Evolutionary conservation across 2,888 invertebrate species (phyloP).

Genomic region (Pegoplata infirma): DNA sequence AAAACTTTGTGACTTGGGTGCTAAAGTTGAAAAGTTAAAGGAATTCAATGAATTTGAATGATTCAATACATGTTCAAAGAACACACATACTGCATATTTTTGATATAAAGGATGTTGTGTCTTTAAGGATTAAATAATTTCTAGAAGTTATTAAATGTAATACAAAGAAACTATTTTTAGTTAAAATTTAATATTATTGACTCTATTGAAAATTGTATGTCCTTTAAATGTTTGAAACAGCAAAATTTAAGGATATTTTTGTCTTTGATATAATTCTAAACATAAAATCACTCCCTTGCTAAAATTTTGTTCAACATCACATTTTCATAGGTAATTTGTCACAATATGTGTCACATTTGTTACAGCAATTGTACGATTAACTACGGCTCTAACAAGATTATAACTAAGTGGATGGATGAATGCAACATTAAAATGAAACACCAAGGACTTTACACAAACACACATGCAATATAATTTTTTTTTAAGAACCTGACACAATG

Average conservation of each 20-base stretch:
- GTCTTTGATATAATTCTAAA: neutral
- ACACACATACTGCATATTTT: neutral
- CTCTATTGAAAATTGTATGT: too few relatives aligned
- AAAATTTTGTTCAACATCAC: neutral
- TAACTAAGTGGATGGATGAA: conserved; percentile 53
- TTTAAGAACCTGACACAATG: neutral
- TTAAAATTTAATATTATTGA: too few relatives aligned
- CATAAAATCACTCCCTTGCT: neutral
- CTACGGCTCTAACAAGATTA: conserved; percentile 64
- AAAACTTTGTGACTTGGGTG: conserved; percentile 44
- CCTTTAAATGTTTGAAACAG: too few relatives aligned
- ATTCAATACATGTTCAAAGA: conserved; percentile 34
- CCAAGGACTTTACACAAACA: neutral
- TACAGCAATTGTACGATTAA: conserved; percentile 73
- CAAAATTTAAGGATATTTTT: too few relatives aligned
- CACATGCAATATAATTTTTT: neutral
- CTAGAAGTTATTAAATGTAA: neutral
- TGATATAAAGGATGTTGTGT: too few relatives aligned
- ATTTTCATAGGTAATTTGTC: conserved; percentile 74
- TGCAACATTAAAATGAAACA: conserved; percentile 11
- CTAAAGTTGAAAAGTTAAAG: conserved; percentile 59
- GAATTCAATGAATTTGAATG: conserved; percentile 61
- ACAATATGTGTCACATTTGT: conserved; percentile 79
- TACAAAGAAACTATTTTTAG: too few relatives aligned
- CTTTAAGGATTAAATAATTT: conserved; percentile 3